Evolutionary conservation across 2,797 vertebrate species (phyloP).

Genomic region (Acanthis flammea): DNA sequence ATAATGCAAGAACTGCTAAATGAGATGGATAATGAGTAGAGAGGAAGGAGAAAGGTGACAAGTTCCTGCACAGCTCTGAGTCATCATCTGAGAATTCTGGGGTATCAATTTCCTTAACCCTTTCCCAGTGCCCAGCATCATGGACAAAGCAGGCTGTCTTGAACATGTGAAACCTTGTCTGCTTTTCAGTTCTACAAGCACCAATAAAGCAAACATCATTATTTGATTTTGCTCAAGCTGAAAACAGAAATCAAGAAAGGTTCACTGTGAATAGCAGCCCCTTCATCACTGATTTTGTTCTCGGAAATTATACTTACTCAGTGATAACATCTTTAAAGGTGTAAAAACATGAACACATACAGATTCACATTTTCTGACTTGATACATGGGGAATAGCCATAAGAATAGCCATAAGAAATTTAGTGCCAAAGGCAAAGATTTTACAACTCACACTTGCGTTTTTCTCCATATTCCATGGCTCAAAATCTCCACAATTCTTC

Average conservation of each 20-base stretch:
- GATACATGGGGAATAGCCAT: background rate
- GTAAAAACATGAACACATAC: background rate
- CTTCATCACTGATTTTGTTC: background rate
- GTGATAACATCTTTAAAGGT: background rate
- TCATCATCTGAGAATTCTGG: background rate
- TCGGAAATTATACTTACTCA: background rate
- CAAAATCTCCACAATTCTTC: constrained; percentile 22
- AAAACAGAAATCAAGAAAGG: background rate
- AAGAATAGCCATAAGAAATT: background rate
- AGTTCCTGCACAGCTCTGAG: background rate
- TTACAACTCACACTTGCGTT: constrained; percentile 63
- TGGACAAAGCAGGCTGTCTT: background rate
- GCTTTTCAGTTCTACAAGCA: background rate
- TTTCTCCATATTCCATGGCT: constrained; percentile 63
- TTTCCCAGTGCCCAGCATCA: background rate
- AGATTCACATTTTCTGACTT: background rate
- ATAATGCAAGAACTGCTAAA: background rate
- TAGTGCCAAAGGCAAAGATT: background rate
- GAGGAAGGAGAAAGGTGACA: background rate
- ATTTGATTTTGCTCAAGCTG: background rate
- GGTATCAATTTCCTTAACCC: background rate
- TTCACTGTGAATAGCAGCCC: background rate
- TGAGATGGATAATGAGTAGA: background rate
- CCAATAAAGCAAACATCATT: background rate
- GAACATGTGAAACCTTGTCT: background rate